Conservation (phyloP, 2,113 vertebrate genomes). For the Gracilinanus agilis region DNA sequence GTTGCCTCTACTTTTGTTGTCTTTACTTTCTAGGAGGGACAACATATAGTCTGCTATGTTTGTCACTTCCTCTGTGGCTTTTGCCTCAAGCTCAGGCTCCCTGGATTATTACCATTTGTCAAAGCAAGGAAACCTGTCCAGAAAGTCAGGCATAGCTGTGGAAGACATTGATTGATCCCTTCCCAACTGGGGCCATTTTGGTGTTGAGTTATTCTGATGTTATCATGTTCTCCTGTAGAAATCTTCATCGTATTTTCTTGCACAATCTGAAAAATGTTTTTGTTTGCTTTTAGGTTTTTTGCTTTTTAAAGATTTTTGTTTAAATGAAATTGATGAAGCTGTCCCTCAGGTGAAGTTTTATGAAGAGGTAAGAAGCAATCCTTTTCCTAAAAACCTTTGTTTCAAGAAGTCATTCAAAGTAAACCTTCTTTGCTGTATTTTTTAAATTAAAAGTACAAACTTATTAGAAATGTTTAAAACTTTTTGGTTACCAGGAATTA, state of each 20-base stretch:
- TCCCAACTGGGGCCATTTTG: neutral
- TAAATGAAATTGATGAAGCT: conserved; percentile 96
- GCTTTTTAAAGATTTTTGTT: conserved; percentile 97
- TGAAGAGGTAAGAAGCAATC: conserved; percentile 90
- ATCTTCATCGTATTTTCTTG: neutral
- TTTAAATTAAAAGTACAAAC: conserved; percentile 6
- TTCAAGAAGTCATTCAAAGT: conserved; percentile 44
- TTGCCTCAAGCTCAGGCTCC: neutral
- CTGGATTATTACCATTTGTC: neutral
- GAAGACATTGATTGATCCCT: neutral
- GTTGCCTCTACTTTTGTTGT: neutral
- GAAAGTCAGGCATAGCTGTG: neutral
- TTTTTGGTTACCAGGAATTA: neutral
- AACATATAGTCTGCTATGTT: neutral
- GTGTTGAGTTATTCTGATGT: neutral
- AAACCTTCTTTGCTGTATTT: neutral
- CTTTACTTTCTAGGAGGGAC: neutral
- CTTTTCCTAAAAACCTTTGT: conserved; percentile 26
- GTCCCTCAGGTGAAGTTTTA: conserved; percentile 99
- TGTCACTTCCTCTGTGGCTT: neutral
- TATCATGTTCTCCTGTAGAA: neutral
- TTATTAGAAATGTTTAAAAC: neutral
- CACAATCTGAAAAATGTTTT: conserved; percentile 61
- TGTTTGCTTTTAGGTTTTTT: conserved; percentile 90
- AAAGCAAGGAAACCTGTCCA: neutral